phyloP scores from a whole-genome alignment of 2,888 invertebrate species.

The Clusia tigrina region DNA sequence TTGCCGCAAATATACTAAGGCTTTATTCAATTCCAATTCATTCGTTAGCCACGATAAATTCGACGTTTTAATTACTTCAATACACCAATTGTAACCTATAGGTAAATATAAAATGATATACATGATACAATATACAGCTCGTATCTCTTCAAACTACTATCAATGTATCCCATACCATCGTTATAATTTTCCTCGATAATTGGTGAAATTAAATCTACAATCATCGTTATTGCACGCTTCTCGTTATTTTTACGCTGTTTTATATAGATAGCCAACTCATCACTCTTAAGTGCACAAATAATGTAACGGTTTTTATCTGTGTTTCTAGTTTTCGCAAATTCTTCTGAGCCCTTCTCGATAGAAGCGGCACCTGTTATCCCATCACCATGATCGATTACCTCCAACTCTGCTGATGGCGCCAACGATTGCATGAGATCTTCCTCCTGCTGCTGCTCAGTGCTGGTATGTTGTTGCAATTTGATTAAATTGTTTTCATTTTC shows the following conservation, averaged over 20 bases:
- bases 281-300: slow-evolving; percentile 79
- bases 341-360: not conserved
- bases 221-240: slow-evolving; percentile 83
- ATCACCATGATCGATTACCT: slow-evolving; percentile 40
- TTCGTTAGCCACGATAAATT: slow-evolving; percentile 82
- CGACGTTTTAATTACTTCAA: slow-evolving; percentile 92
- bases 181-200: slow-evolving; percentile 77
- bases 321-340: slow-evolving; percentile 10
- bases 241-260: slow-evolving; percentile 76
- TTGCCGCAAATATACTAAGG: slow-evolving; percentile 83
- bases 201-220: slow-evolving; percentile 88
- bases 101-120: no score
- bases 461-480: slow-evolving; percentile 67
- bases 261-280: slow-evolving; percentile 78
- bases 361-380: not conserved
- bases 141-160: not conserved
- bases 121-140: slow-evolving; percentile 18
- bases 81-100: slow-evolving; percentile 83
- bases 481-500: slow-evolving; percentile 85
- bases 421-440: slow-evolving; percentile 10
- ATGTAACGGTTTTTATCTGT: slow-evolving; percentile 70
- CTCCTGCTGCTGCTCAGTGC: slow-evolving; percentile 43
- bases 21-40: slow-evolving; percentile 91
- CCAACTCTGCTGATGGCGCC: slow-evolving; percentile 39
- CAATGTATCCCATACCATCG: slow-evolving; percentile 65